A percentile compares a stretch with the other conserved stretches of the same genome.
These are phyloP conservation scores for Tringa solitaria DNA, from an alignment of 2,113 vertebrate species.

Conservation along the genomic window DNA sequence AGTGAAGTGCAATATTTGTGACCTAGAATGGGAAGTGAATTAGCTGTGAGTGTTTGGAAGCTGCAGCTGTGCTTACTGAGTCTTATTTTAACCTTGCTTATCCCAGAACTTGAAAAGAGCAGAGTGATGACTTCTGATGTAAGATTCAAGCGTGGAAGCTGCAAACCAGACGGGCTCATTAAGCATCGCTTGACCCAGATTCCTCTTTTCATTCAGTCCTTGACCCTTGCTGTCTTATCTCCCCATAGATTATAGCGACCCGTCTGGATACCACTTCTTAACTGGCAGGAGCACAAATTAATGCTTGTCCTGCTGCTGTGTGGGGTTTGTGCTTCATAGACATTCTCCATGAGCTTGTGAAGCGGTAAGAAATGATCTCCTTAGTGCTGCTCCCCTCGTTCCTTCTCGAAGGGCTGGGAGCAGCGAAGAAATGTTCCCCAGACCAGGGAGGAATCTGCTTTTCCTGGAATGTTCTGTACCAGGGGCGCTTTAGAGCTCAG, in stretches of 20 bases:
- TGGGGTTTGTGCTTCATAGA: background rate
- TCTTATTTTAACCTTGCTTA: constrained; percentile 38
- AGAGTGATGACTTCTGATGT: background rate
- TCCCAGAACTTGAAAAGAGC: constrained; percentile 13
- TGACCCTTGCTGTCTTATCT: constrained; percentile 20
- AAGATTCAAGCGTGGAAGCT: background rate
- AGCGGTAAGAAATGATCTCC: background rate
- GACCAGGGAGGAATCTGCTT: background rate
- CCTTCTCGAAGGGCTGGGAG: background rate
- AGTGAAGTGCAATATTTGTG: background rate
- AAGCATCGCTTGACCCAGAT: background rate
- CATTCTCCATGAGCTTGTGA: background rate
- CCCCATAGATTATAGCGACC: background rate
- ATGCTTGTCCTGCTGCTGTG: background rate
- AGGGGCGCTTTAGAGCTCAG: accelerated
- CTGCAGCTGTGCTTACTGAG: constrained; percentile 41
- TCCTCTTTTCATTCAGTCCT: background rate
- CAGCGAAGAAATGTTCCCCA: background rate
- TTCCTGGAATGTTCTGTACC: background rate
- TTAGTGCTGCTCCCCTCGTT: background rate
- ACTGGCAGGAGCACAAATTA: background rate
- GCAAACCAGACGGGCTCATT: background rate
- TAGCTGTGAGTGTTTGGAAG: background rate
- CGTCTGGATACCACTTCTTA: background rate
- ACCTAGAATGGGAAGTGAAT: constrained; percentile 21